Conservation (phyloP, 2,113 vertebrate species). For the Kryptolebias marmoratus region DNA sequence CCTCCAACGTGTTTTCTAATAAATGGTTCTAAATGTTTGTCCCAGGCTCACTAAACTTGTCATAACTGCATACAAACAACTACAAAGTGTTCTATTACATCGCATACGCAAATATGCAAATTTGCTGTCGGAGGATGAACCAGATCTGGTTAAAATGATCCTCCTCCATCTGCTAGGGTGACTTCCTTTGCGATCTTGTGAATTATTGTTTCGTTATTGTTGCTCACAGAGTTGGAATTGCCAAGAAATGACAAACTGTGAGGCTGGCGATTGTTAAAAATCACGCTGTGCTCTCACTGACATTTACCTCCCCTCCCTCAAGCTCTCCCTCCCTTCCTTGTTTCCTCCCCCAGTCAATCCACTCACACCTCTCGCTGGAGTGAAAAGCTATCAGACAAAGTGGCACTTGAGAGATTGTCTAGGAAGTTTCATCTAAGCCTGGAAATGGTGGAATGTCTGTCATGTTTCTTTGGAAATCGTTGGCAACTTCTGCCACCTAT, state of each 20-base stretch:
- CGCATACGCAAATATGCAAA: conserved; percentile 10
- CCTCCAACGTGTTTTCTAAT: conserved; percentile 8
- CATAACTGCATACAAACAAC: conserved; percentile 2
- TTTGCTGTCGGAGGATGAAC: conserved; percentile 23
- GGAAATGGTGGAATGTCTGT: conserved; percentile 69
- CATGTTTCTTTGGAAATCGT: conserved; percentile 44
- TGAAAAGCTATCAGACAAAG: conserved; percentile 78
- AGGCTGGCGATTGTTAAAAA: conserved; percentile 62
- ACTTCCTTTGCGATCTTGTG: conserved; percentile 48
- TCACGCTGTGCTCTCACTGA: conserved; percentile 62
- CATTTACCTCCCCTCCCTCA: conserved; percentile 58
- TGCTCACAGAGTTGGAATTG: conserved; percentile 62
- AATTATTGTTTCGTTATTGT: conserved; percentile 61
- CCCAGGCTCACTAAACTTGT: conserved; percentile 13
- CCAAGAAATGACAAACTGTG: conserved; percentile 67
- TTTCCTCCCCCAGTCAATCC: conserved; percentile 55
- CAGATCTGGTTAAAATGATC: conserved; percentile 44
- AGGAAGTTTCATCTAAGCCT: conserved; percentile 71
- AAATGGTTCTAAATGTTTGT: not conserved
- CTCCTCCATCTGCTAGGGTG: conserved; percentile 36
- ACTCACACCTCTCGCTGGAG: conserved; percentile 69
- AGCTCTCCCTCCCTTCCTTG: conserved; percentile 33
- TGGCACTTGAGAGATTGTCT: conserved; percentile 76
- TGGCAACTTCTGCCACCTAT: conserved; percentile 81
- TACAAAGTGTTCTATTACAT: not conserved